A percentile compares a stretch with the other conserved stretches of the same genome.
phyloP scores from a whole-genome alignment of 1,140 invertebrate species.

The Macrocentrus cingulum region DNA sequence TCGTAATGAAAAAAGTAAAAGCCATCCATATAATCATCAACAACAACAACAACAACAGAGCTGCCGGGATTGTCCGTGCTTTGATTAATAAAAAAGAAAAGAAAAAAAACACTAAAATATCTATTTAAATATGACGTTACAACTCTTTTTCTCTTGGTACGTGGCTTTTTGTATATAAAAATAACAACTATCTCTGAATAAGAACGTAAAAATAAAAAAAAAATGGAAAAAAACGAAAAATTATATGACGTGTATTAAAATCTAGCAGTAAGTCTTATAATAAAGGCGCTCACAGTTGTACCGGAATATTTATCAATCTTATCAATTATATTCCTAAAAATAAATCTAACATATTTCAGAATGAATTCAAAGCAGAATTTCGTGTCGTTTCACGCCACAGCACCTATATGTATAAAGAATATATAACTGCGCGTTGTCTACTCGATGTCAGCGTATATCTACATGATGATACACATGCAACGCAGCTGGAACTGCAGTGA shows the following conservation, averaged over 20 bases:
- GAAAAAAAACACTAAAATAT: no score
- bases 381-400: no score
- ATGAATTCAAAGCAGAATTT: no score
- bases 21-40: background rate
- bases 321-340: background rate
- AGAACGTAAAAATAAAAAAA: slow-evolving; percentile 31
- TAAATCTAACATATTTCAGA: background rate
- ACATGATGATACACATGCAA: slow-evolving; percentile 12
- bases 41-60: background rate
- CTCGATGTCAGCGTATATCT: no score
- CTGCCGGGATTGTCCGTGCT: no score
- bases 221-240: slow-evolving; percentile 47
- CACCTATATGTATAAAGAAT: background rate
- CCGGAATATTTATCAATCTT: background rate
- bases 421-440: no score
- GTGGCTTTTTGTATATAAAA: slow-evolving; percentile 57
- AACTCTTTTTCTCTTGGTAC: no score
- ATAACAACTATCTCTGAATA: slow-evolving; percentile 36
- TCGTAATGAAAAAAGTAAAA: background rate
- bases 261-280: slow-evolving; percentile 53
- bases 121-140: no score
- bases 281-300: slow-evolving; percentile 43
- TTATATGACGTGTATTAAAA: slow-evolving; percentile 55
- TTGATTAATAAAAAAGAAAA: no score
- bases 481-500: slow-evolving; percentile 15